These are phyloP conservation scores for Leucophenga montana DNA, from an alignment of 2,888 invertebrate genomes.

Conservation along the genomic window DNA sequence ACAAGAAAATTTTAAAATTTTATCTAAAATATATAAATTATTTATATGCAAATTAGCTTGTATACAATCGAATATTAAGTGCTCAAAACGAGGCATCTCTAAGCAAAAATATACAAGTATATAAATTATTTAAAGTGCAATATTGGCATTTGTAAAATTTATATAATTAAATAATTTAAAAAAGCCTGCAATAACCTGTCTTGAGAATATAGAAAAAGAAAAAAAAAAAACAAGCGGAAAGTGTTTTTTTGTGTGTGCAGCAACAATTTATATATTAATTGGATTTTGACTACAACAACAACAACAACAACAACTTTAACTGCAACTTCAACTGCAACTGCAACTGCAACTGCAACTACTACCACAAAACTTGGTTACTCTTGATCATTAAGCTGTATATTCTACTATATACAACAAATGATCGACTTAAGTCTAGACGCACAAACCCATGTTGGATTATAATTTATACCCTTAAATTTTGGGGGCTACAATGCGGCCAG, in stretches of 20 bases:
- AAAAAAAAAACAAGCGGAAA: constrained; percentile 25
- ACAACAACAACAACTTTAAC: too few relatives aligned
- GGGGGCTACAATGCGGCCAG: constrained; percentile 73
- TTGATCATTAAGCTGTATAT: constrained; percentile 2
- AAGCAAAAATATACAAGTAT: not conserved
- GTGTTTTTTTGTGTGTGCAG: not conserved
- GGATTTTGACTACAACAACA: not conserved
- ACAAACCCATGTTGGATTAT: constrained; percentile 72
- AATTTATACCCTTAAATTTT: constrained; percentile 72
- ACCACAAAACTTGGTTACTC: not conserved
- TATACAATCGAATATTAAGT: not conserved
- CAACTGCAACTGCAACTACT: too few relatives aligned
- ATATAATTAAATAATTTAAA: constrained; percentile 26
- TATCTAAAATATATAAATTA: not conserved
- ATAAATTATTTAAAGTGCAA: not conserved
- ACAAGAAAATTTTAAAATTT: constrained; percentile 17
- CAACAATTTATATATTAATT: not conserved
- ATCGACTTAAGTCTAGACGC: constrained; percentile 52
- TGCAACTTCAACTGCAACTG: too few relatives aligned
- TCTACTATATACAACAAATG: constrained; percentile 37
- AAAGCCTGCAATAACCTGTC: constrained; percentile 33
- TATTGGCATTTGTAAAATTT: constrained; percentile 18
- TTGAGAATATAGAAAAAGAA: constrained; percentile 32
- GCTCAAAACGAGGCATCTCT: not conserved
- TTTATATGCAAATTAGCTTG: too few relatives aligned